A percentile compares a stretch with the other conserved stretches of the same genome.
Conservation (phyloP, 2,888 invertebrate species). For the Hipparchia sbordonii region DNA sequence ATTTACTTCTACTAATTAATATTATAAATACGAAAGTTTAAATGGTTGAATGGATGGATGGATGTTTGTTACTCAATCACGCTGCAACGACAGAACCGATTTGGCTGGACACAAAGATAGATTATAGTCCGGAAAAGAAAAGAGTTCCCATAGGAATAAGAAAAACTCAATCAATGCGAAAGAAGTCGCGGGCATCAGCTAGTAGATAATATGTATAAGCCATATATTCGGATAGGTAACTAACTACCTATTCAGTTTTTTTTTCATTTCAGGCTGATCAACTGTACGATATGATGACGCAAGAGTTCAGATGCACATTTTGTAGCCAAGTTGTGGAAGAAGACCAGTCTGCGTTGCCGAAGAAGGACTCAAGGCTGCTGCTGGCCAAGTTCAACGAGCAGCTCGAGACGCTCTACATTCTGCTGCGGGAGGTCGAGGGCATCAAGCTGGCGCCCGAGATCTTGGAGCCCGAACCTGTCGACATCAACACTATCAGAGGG, state of each 20-base stretch:
- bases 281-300: constrained; percentile 91
- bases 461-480: constrained; percentile 96
- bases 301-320: constrained; percentile 94
- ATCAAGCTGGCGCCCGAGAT: constrained; percentile 96
- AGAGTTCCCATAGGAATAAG: too few relatives aligned
- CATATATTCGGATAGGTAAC: too few relatives aligned
- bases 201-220: too few relatives aligned
- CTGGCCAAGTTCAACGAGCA: constrained; percentile 97
- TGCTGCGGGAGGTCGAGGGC: constrained; percentile 95
- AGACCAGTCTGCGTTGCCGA: constrained; percentile 95
- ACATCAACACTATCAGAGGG: constrained; percentile 93
- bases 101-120: too few relatives aligned
- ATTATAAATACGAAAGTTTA: too few relatives aligned
- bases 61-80: too few relatives aligned
- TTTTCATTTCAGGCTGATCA: constrained; percentile 87
- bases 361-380: constrained; percentile 95
- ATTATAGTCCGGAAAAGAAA: too few relatives aligned
- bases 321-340: constrained; percentile 96
- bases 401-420: constrained; percentile 94
- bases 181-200: too few relatives aligned
- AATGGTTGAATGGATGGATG: too few relatives aligned
- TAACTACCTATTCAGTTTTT: not conserved
- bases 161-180: too few relatives aligned
- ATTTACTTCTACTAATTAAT: too few relatives aligned
- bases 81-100: too few relatives aligned